Evolutionary conservation across 2,797 vertebrate genomes (phyloP).

Genomic region (Trematomus bernacchii): DNA sequence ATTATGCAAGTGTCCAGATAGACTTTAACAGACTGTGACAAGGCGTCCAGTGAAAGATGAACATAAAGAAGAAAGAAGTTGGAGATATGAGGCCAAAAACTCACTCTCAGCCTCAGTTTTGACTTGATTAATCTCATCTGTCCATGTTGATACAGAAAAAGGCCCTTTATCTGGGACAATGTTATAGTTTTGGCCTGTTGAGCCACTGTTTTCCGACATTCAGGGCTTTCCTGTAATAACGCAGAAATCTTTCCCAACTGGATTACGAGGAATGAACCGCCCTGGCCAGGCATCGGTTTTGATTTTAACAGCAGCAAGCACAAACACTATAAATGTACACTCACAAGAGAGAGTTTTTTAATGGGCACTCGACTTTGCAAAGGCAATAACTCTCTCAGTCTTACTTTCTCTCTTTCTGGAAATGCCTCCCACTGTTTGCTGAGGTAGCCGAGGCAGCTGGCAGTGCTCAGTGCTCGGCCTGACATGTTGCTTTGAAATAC

Average conservation of each 20-base stretch:
- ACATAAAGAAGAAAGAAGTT: slow-evolving; percentile 23
- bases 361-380: slow-evolving; percentile 87
- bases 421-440: slow-evolving; percentile 78
- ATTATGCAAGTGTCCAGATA: slow-evolving; percentile 12
- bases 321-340: slow-evolving; percentile 96
- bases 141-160: slow-evolving; percentile 42
- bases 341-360: slow-evolving; percentile 91
- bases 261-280: slow-evolving; percentile 65
- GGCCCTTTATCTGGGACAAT: slow-evolving; percentile 38
- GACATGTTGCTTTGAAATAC: slow-evolving; percentile 96
- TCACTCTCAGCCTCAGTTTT: slow-evolving; percentile 42
- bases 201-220: slow-evolving; percentile 56
- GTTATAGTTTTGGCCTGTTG: slow-evolving; percentile 14
- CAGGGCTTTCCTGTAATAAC: slow-evolving; percentile 54
- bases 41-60: slow-evolving; percentile 21
- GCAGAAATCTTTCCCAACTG: slow-evolving; percentile 55
- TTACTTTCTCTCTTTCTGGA: slow-evolving; percentile 48
- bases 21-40: slow-evolving; percentile 46
- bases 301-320: slow-evolving; percentile 95
- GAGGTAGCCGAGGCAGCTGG: slow-evolving; percentile 88
- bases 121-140: slow-evolving; percentile 54
- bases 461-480: slow-evolving; percentile 89
- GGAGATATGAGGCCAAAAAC: slow-evolving; percentile 46
- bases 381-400: slow-evolving; percentile 85
- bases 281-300: slow-evolving; percentile 90